phyloP scores from a whole-genome alignment of 2,888 invertebrate genomes.

The Acronicta leporina region DNA sequence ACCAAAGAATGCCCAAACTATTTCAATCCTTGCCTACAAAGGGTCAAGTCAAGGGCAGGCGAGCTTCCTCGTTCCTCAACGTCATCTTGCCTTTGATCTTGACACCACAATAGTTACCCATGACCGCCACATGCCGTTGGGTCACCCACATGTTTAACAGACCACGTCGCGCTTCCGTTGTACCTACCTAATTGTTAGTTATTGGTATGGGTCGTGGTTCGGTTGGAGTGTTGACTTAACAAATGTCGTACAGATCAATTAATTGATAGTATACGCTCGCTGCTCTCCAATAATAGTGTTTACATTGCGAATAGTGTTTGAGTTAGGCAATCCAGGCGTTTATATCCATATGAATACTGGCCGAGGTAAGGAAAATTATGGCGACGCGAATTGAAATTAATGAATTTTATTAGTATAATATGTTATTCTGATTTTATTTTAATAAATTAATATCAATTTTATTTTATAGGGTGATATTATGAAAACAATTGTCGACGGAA shows the following conservation, averaged over 20 bases:
- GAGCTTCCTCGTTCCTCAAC: not conserved
- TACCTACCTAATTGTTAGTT: slow-evolving; percentile 28
- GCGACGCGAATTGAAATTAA: not conserved
- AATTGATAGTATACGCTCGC: slow-evolving; percentile 12
- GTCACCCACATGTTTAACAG: slow-evolving; percentile 21
- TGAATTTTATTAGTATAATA: no score
- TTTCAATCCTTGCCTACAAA: no score
- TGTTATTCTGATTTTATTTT: not conserved
- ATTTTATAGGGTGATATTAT: no score
- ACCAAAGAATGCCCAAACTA: no score
- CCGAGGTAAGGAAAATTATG: not conserved
- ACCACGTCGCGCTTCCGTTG: slow-evolving; percentile 32
- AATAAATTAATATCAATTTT: not conserved
- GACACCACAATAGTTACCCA: slow-evolving; percentile 13
- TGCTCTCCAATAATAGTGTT: slow-evolving; percentile 5
- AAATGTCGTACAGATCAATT: slow-evolving; percentile 2
- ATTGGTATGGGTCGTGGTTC: slow-evolving; percentile 1
- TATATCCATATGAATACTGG: not conserved
- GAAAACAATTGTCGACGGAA: not conserved
- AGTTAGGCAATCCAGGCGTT: slow-evolving; percentile 19
- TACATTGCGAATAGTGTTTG: slow-evolving; percentile 8
- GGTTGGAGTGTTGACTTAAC: slow-evolving; percentile 10
- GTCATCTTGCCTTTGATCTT: slow-evolving; percentile 28
- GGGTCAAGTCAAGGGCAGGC: not conserved
- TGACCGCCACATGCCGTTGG: slow-evolving; percentile 22